These are phyloP conservation scores for Caenorhabditis remanei DNA, from an alignment of 1,140 invertebrate species.

Conservation along the genomic window DNA sequence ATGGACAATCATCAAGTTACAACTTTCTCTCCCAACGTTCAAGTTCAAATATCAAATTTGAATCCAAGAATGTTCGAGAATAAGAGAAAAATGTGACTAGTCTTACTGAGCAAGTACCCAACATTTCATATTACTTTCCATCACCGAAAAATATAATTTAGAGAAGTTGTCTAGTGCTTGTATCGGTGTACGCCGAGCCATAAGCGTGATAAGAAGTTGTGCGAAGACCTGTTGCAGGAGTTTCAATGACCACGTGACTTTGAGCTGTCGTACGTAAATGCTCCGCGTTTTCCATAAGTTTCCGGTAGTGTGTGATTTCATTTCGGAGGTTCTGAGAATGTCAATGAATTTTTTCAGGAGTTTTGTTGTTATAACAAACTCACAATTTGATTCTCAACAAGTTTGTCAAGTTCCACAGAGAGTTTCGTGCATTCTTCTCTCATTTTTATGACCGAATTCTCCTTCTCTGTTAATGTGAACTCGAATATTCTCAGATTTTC, in stretches of 20 bases:
- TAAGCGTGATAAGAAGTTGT: constrained; percentile 19
- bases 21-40: too few species aligned
- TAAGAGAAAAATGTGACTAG: too few species aligned
- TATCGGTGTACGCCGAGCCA: neutral
- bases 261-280: neutral
- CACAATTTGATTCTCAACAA: constrained; percentile 10
- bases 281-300: constrained; percentile 8
- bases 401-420: constrained; percentile 3
- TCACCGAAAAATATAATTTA: too few species aligned
- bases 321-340: neutral
- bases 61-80: too few species aligned
- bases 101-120: too few species aligned
- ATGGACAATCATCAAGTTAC: too few species aligned
- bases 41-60: too few species aligned
- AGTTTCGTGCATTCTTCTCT: constrained; percentile 27
- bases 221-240: neutral
- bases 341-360: too few species aligned
- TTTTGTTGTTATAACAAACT: too few species aligned
- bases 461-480: neutral
- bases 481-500: constrained; percentile 12
- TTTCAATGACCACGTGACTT: neutral
- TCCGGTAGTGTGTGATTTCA: constrained; percentile 6
- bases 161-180: too few species aligned
- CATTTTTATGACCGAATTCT: neutral
- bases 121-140: too few species aligned